A percentile compares a stretch with the other conserved stretches of the same genome.
These are phyloP conservation scores for Perizoma flavofasciatum DNA, from an alignment of 2,888 invertebrate genomes.

Conservation along the genomic window DNA sequence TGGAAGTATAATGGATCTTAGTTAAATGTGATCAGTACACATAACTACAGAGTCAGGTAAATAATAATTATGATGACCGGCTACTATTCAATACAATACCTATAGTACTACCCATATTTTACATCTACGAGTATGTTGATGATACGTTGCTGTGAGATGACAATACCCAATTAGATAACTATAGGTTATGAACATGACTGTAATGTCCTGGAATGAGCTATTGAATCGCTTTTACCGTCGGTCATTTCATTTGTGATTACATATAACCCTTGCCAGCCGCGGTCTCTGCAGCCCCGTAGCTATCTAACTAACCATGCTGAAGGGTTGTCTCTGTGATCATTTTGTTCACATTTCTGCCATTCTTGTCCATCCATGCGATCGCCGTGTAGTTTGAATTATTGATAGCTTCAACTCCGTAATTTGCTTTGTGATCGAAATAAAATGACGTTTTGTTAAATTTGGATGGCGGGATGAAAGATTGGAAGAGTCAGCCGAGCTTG, in stretches of 20 bases:
- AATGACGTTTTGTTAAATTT: conserved; percentile 19
- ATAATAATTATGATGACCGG: too few relatives aligned
- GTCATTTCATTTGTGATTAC: conserved; percentile 76
- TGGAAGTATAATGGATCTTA: too few relatives aligned
- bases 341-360: conserved; percentile 66
- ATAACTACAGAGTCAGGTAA: too few relatives aligned
- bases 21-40: too few relatives aligned
- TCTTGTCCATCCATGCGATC: conserved; percentile 61
- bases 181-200: conserved; percentile 41
- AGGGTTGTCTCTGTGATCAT: conserved; percentile 75
- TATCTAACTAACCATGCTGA: conserved; percentile 75
- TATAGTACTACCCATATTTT: background rate
- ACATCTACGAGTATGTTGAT: background rate
- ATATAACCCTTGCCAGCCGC: conserved; percentile 49
- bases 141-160: background rate
- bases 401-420: conserved; percentile 40
- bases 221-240: conserved; percentile 65
- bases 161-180: conserved; percentile 9
- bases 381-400: conserved; percentile 39
- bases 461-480: background rate
- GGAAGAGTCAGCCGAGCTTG: background rate
- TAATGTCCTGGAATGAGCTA: conserved; percentile 60
- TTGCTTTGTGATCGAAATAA: conserved; percentile 35
- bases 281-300: conserved; percentile 38
- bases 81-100: background rate